These are phyloP conservation scores for Cisticola juncidis DNA, from an alignment of 2,113 vertebrate species.

Conservation along the genomic window DNA sequence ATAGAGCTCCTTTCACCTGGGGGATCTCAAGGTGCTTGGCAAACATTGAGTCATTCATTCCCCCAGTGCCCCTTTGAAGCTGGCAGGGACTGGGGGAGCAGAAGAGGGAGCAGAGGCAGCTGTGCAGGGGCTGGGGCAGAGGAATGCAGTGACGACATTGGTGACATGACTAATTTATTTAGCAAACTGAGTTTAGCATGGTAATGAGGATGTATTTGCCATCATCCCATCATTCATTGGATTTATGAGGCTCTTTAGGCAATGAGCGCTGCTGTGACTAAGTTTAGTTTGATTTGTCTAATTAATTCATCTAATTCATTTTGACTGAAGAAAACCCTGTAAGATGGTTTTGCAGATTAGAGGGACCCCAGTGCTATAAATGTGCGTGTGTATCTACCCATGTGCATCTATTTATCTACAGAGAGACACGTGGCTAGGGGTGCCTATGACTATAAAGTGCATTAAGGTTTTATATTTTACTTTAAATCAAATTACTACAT, in stretches of 20 bases:
- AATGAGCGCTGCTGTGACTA: conserved; percentile 43
- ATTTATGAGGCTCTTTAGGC: conserved; percentile 60
- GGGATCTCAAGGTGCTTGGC: conserved; percentile 37
- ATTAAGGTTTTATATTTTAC: background rate
- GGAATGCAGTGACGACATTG: conserved; percentile 48
- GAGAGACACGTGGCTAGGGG: background rate
- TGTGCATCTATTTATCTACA: background rate
- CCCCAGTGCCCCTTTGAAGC: conserved; percentile 39
- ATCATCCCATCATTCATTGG: conserved; percentile 55
- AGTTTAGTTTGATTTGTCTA: conserved; percentile 62
- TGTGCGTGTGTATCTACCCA: background rate
- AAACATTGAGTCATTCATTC: conserved; percentile 45
- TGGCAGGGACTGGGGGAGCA: conserved; percentile 29
- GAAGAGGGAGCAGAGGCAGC: background rate
- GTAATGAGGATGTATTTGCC: conserved; percentile 71
- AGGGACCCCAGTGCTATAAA: background rate
- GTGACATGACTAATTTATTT: conserved; percentile 64
- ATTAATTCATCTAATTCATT: conserved; percentile 58
- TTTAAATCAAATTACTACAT: background rate
- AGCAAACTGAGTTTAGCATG: conserved; percentile 67
- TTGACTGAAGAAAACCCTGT: background rate
- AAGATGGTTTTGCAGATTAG: conserved; percentile 22
- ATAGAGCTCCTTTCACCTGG: conserved; percentile 36
- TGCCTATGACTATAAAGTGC: background rate
- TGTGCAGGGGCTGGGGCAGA: background rate